phyloP scores from a whole-genome alignment of 1,140 invertebrate genomes.

The Aphelinus certus region DNA sequence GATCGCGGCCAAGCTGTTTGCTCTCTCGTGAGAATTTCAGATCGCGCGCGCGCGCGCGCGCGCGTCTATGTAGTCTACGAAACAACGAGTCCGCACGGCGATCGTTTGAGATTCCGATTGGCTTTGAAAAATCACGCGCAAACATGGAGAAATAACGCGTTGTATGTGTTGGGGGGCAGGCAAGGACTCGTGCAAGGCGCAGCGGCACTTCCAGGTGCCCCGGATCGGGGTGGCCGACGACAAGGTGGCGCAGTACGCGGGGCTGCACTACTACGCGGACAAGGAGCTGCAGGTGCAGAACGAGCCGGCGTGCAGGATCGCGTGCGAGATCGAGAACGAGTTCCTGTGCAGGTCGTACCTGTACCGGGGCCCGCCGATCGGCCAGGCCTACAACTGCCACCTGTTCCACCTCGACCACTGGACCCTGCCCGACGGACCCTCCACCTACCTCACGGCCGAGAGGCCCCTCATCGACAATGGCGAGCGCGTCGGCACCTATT shows the following conservation, averaged over 20 bases:
- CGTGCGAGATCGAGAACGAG: slow-evolving; percentile 92
- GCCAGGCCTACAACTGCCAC: slow-evolving; percentile 86
- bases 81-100: no score
- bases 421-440: slow-evolving; percentile 89
- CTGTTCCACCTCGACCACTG: slow-evolving; percentile 93
- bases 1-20: no score
- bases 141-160: not conserved
- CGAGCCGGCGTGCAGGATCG: slow-evolving; percentile 84
- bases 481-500: slow-evolving; percentile 87
- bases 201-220: slow-evolving; percentile 79
- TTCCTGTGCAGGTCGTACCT: slow-evolving; percentile 92
- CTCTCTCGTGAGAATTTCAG: no score
- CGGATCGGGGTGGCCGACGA: slow-evolving; percentile 88
- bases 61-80: no score
- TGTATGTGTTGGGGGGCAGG: slow-evolving; percentile 52
- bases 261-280: slow-evolving; percentile 91
- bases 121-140: no score
- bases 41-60: no score
- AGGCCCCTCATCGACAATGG: slow-evolving; percentile 90
- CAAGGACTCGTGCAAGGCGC: slow-evolving; percentile 83
- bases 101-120: no score
- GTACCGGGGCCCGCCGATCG: slow-evolving; percentile 80
- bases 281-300: slow-evolving; percentile 87
- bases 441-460: slow-evolving; percentile 88
- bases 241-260: slow-evolving; percentile 90